Evolutionary conservation across 2,113 vertebrate genomes (phyloP), one percentile per base, ranked within the genome.

Genomic region (Cololabis saira): DNA sequence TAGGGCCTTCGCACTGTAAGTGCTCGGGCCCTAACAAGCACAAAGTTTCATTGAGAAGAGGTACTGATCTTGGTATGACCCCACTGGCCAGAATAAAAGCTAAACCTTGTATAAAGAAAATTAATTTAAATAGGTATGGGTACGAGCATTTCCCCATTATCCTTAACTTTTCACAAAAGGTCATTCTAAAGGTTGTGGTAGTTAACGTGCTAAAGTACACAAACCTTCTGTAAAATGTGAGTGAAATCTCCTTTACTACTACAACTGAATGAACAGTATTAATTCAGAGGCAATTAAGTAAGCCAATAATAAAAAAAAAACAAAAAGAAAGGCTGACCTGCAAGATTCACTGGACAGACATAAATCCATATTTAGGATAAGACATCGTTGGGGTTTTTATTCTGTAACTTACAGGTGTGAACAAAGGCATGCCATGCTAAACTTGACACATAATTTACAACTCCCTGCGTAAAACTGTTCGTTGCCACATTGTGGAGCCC

Each of bases 401-500:
- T 37, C 33, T 37, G 6, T 37, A 37, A 37, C 10, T 37, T 37
- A 37, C 33, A 37, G 33, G 10, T 7, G 33, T 9, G 10, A 37
- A 37, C 33, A 37, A 9, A 37, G 33, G 33, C 10, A 37, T 7
- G 33, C 10, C 33, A 37, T 37, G 33, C 33, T 11, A 37, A 37
- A 37, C 10, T 37, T 37, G 10, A 37, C 33, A 9, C 10, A 7
- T 37, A 37, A 37, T 7, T 47, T 17, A 17, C 18, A n/a, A 47
- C 16, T n/a, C 45, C 11, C 18, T 47, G n/a, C 16, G n/a, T 47
- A 9, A 47, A n/a, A 47, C 5, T 17, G 44, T 6, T 47, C 52
- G 53, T 68, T 74, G 61, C 74, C 72, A 80, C 71, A 66, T 59
- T 72, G 73, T 76, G 78, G 52, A 87, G 78, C 69, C 13, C 80